Conservation (phyloP, 2,888 invertebrate species). For the Drosophila aldrichi region DNA sequence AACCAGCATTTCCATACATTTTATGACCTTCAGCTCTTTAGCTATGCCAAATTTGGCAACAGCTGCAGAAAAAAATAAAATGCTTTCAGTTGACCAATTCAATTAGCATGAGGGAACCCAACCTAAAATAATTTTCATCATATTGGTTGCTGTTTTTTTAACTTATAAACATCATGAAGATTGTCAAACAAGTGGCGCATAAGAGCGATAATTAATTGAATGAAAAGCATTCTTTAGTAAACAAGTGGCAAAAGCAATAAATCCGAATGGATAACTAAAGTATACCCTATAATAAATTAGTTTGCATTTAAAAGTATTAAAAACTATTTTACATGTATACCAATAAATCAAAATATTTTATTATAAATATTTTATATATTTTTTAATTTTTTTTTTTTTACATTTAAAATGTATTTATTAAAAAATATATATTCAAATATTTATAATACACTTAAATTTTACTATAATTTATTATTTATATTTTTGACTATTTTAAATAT, state of each 20-base stretch:
- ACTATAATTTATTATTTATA: no score
- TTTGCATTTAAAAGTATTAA: no score
- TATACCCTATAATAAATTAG: constrained; percentile 3
- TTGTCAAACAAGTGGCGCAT: neutral
- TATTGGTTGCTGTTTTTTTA: neutral
- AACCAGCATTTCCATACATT: constrained; percentile 17
- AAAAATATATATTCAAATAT: no score
- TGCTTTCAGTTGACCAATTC: constrained; percentile 10
- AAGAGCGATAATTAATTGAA: constrained; percentile 5
- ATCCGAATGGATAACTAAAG: neutral
- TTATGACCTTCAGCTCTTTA: constrained; percentile 26
- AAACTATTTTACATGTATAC: no score
- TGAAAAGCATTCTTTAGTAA: constrained; percentile 1
- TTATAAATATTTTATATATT: no score
- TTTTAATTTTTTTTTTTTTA: no score
- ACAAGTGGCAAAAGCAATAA: neutral
- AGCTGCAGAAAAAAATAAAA: neutral
- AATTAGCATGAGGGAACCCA: constrained; percentile 14
- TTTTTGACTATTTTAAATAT: no score
- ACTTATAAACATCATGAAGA: neutral
- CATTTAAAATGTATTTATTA: no score
- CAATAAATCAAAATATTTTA: no score
- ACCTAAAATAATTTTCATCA: neutral
- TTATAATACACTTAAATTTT: no score
- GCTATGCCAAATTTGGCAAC: constrained; percentile 16